Evolutionary conservation across 2,888 invertebrate species (phyloP), one percentile per base, ranked within the genome.

Genomic region (Stenoptilia bipunctidactyla): DNA sequence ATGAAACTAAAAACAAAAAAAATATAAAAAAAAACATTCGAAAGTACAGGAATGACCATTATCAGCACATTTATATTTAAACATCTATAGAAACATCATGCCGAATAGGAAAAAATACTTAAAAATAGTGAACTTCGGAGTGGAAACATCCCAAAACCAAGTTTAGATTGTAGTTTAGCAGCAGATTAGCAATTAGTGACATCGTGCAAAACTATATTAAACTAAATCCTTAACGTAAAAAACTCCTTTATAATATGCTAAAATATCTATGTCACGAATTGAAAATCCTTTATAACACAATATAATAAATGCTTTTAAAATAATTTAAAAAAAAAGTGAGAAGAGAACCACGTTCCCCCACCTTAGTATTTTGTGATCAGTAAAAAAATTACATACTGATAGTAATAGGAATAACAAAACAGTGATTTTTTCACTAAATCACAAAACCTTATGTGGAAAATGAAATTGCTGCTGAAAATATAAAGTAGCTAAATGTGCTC

Each of bases 31-130:
- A 5, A 20, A 20, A 20, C 20, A 20, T 20, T 20, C 20, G 8
- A 20, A 20, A 20, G 20, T 20, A 20, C 20, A 77, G 77, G 77
- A 77, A 79, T 75, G 68, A 71, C 67, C 64, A 62, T 55, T 56
- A 51, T 53, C 50, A 50, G 60, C 55, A 62, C 52, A 60, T 44
- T 63, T 71, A 66, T 20, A 5, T 20, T 20, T 20, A 5, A 20
- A 20, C 20, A 20, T 20, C 3, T 20, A 5, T 20, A 20, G 20
- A 20, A 20, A 20, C 8, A 20, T 20, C 20, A 20, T 20, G 20
- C 20, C 20, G 20, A 20, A 20, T 20, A 20, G 8, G 20, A 8
- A 20, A n/a, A n/a, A 20, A 20, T 20, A 20, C 20, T 20, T 20
- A 20, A 5, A 20, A 20, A 8, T 20, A 20, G 20, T 20, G 20